Evolutionary conservation across 2,797 vertebrate genomes (phyloP).

Genomic region (Scolopax rusticola): DNA sequence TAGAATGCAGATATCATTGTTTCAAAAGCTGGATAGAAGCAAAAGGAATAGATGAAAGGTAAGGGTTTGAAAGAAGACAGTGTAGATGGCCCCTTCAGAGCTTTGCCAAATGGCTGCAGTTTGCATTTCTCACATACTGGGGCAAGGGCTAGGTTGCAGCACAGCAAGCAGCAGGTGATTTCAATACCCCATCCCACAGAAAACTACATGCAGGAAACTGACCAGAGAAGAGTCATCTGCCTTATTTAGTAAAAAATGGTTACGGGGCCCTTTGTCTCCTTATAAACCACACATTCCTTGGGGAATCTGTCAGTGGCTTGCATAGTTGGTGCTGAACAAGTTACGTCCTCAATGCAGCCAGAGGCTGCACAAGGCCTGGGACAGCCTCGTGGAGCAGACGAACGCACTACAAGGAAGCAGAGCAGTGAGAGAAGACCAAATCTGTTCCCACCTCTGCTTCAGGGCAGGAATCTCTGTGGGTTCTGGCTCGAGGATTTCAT

Average conservation of each 20-base stretch:
- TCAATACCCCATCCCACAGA: not conserved
- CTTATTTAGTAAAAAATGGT: not conserved
- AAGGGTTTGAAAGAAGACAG: not conserved
- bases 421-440: not conserved
- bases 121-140: not conserved
- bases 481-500: conserved; percentile 95
- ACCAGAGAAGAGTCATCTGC: not conserved
- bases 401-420: not conserved
- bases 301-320: not conserved
- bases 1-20: not conserved
- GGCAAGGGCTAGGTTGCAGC: not conserved
- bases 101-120: not conserved
- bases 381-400: not conserved
- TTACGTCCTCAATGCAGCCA: not conserved
- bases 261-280: not conserved
- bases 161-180: not conserved
- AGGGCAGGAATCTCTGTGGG: conserved; percentile 94
- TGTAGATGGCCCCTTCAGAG: not conserved
- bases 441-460: conserved; percentile 86
- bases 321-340: not conserved
- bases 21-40: not conserved
- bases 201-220: not conserved
- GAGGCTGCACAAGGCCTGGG: not conserved
- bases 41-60: not conserved
- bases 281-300: not conserved